Base-by-base conservation (phyloP, 2,888 invertebrate species). In the Myopa tessellatipennis region DNA sequence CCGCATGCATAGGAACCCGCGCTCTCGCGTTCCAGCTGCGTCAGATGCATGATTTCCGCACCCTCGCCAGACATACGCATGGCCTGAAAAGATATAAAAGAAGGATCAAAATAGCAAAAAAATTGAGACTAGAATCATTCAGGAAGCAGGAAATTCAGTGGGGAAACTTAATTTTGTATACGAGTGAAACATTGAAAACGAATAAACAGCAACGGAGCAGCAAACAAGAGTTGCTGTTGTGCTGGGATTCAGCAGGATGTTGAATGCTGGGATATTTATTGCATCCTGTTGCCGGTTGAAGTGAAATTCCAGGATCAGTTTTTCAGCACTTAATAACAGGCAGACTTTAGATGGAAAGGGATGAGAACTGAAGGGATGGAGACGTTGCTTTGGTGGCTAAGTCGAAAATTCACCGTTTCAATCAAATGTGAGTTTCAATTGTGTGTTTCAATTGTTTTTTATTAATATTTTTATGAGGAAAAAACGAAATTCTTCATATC, bases 1-100 rank as follows among this genome's bases (percentile, higher is more conserved):
- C 94, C 92, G 87, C 96, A 96, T 45, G 94, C 92, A 88, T 96
- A 97, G 76, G 94, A 92, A 3, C 95, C 95, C 0, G 93, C 92
- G 83, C 94, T 94, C 82, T 92, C 92, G 81, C 94, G 91, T 81
- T 92, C 91, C 81, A 96, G 90, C 76, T 92, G 92, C 84, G 92
- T 91, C 77, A 96, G 90, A 79, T 93, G 91, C 84, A 96, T 90
- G 80, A 92, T 93, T 86, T 90, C 90, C 74, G 87, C 84, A 81
- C 84, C 86, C 83, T 90, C 90, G 71, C 90, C 90, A 81, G 90
- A 89, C 90, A 90, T 90, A 83, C 90, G 88, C 90, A 90, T 90
- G 79, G 89, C 89, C 90, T 90, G 84, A 10, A 85, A 84, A 38
- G 10, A 26, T 38, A 45, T n/a, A 18, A 52, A 26, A 6, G 65